Evolutionary conservation across 1,140 invertebrate species (phyloP), one percentile per base, ranked within the genome.

Genomic region (Caenorhabditis brenneri): DNA sequence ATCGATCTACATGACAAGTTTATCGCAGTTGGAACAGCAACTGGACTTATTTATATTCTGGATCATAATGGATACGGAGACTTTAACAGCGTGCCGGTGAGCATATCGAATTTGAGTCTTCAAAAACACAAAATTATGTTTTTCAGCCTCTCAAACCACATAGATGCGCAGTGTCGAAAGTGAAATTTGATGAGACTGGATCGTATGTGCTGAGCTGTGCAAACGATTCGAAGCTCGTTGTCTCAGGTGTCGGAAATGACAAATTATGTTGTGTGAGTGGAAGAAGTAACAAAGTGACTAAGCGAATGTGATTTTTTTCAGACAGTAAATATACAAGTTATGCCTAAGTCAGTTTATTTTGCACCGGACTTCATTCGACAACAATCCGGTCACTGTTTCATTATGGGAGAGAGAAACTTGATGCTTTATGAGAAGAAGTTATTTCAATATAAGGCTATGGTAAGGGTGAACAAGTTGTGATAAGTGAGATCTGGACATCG

Each of bases 1-100:
- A 88, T 93, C 48, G 91, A 92, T 83, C 91, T 93, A n/a, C 91
- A 92, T 84, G 87, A 92, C 39, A 93, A 93, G 88, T 92, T 93
- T 88, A 78, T 88, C 42, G 84, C 83, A 19, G 79, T 90, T 39
- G 89, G 89, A 16, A 93, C 91, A 46, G 90, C 91, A 55, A 91
- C 91, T 88, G 92, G 92, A 3, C 88, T 88, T 80, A 91, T 93
- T 69, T 89, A 91, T 80, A 91, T 92, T 29, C 86, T 92, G 22
- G 92, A 93, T 82, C 92, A 92, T 85, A 87, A 90, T 46, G 92
- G 92, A 3, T 89, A 92, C 86, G 90, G 90, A 79, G 90, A 92
- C 39, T 86, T 89, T 42, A 88, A 90, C 48, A 92, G 91, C 89
- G 55, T 88, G 83, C 49, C 81, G 60, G 80, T 84, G 87, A 88